Evolutionary conservation across 2,797 vertebrate species (phyloP), one percentile per base, ranked within the genome.

Genomic region (Enteromius trimaculatus): DNA sequence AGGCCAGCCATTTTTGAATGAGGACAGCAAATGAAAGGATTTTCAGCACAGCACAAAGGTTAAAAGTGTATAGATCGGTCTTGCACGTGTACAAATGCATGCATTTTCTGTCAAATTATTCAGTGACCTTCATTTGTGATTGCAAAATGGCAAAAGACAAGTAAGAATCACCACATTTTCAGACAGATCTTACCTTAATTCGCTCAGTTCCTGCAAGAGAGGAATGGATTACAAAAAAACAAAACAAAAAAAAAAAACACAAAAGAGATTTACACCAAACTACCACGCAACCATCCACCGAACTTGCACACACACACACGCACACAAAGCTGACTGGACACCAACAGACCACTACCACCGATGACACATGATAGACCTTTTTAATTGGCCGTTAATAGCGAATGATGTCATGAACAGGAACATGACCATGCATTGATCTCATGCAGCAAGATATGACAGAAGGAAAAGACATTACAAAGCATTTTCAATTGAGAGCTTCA

Each of bases 161-260:
- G 37, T 44, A 14, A 72, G 37, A 34, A 66, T 79, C 51, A 77
- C 31, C 55, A 86, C 82, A 83, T 69, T 74, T 77, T 81, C 76
- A 84, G 42, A 55, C 29, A 49, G 39, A 71, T 91, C 94, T 94
- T 94, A 95, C 95, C 95, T 95, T 95, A 84, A 84, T 88, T 93
- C 93, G 93, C 44, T 93, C 94, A 86, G 91, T 90, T 91, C 93
- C 94, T 95, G 92, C 86, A 86, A 91, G 89, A 90, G 80, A 91
- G 86, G 84, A 86, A 82, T 75, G 82, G 83, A 90, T 90, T 77
- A 90, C 34, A 47, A 47, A 47, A 47, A 47, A 13, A 44, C n/a
- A 44, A 44, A 44, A 51, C 80, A 89, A 87, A 19, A 64, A 11
- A 44, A 11, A 74, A 79, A 83, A 93, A 80, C 90, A 51, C 82